phyloP scores from a whole-genome alignment of 2,797 vertebrate species.

The Acestrorhynchus altus region DNA sequence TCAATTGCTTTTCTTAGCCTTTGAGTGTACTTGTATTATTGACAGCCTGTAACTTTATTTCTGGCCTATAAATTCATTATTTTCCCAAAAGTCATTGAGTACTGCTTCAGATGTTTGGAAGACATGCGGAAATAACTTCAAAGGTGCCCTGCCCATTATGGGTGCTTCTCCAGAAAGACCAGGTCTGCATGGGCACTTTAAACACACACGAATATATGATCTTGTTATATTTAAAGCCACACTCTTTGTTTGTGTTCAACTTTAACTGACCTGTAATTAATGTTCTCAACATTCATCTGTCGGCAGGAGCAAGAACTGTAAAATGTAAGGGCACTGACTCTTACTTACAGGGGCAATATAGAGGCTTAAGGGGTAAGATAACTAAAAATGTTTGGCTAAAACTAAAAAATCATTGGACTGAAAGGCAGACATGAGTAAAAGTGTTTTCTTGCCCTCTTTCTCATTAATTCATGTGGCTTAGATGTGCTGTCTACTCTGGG shows the following conservation, averaged over 20 bases:
- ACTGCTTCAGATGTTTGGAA: no score
- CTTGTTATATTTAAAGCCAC: no score
- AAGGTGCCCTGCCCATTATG: background rate
- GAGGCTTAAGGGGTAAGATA: conserved; percentile 25
- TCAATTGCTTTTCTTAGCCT: no score
- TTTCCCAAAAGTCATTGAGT: no score
- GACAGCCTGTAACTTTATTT: no score
- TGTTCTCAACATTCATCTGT: conserved; percentile 19
- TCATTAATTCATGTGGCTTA: conserved; percentile 21
- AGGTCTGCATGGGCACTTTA: background rate
- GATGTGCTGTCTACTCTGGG: conserved; percentile 18
- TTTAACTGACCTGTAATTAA: conserved; percentile 9
- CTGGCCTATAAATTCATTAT: no score
- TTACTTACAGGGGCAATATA: conserved; percentile 13
- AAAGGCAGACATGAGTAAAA: conserved; percentile 8
- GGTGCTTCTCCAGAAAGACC: background rate
- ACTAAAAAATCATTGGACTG: conserved; percentile 14
- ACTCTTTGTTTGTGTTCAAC: conserved; percentile 1
- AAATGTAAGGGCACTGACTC: conserved; percentile 26
- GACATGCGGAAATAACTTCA: background rate
- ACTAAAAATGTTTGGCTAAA: background rate
- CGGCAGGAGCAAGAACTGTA: conserved; percentile 22
- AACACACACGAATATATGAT: no score
- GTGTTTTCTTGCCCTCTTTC: conserved; percentile 18
- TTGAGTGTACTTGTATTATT: no score